Evolutionary conservation across 2,113 vertebrate genomes (phyloP).

Genomic region (Corythoichthys intestinalis): DNA sequence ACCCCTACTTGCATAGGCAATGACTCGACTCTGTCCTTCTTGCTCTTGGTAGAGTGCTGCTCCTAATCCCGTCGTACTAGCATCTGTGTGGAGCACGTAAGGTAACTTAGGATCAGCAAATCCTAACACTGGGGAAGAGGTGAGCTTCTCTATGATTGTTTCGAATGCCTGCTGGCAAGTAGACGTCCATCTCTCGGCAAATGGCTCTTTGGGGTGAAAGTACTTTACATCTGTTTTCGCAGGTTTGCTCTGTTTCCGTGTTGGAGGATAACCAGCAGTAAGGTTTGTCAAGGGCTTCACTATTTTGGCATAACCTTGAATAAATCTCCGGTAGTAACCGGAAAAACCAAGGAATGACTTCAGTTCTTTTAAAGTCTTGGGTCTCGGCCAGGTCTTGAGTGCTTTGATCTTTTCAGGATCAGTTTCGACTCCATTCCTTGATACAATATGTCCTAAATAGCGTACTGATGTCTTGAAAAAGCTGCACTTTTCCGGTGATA

Average conservation of each 20-base stretch:
- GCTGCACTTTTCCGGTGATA: background rate
- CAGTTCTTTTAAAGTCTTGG: background rate
- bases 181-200: background rate
- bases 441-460: constrained; percentile 8
- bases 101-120: background rate
- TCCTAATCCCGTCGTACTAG: background rate
- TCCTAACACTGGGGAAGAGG: background rate
- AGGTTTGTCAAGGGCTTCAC: background rate
- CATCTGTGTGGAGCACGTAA: background rate
- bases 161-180: background rate
- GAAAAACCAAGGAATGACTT: background rate
- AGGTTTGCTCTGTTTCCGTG: constrained; percentile 6
- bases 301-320: background rate
- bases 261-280: background rate
- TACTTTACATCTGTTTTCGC: background rate
- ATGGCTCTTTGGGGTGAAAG: background rate
- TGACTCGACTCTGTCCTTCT: background rate
- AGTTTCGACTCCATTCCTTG: constrained; percentile 4
- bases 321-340: background rate
- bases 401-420: constrained; percentile 9
- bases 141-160: background rate
- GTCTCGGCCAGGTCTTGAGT: background rate
- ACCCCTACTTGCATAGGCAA: background rate
- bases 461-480: constrained; percentile 1
- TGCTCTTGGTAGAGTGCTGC: background rate